phyloP scores from a whole-genome alignment of 1,140 invertebrate species.

The Ceratina calcarata region DNA sequence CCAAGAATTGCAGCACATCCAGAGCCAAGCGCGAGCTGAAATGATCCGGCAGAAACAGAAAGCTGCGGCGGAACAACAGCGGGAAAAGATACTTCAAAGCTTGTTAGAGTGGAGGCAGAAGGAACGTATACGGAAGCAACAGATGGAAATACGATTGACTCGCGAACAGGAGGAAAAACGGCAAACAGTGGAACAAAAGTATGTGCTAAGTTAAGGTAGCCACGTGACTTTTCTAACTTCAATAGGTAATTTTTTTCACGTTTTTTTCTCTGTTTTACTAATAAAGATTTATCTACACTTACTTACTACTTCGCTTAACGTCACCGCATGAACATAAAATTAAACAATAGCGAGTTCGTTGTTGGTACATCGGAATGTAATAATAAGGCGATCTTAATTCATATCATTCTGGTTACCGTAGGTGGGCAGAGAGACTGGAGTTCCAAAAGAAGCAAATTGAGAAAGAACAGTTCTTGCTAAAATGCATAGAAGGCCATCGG shows the following conservation, averaged over 20 bases:
- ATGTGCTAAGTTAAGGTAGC: constrained; percentile 14
- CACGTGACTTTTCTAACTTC: constrained; percentile 4
- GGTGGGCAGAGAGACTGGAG: constrained; percentile 65
- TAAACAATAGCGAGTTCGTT: too few relatives aligned
- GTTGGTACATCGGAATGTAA: too few relatives aligned
- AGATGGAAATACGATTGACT: constrained; percentile 25
- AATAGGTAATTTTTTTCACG: neutral
- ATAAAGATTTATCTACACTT: too few relatives aligned
- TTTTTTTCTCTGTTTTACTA: too few relatives aligned
- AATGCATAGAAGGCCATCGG: constrained; percentile 48
- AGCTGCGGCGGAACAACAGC: constrained; percentile 21
- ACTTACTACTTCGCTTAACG: too few relatives aligned
- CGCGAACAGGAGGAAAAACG: constrained; percentile 54
- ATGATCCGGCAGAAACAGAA: constrained; percentile 45
- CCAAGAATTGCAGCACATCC: constrained; percentile 20
- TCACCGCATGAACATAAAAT: too few relatives aligned
- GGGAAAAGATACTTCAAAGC: constrained; percentile 49
- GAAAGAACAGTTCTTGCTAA: constrained; percentile 59
- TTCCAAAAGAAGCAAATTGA: constrained; percentile 63
- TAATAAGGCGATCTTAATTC: too few relatives aligned
- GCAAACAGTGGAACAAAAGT: constrained; percentile 54
- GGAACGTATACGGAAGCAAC: constrained; percentile 46
- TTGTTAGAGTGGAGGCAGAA: constrained; percentile 48
- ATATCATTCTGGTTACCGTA: constrained; percentile 31
- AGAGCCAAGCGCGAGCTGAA: constrained; percentile 22